Evolutionary conservation across 2,797 vertebrate genomes (phyloP), one percentile per base, ranked within the genome.

Genomic region (Microctenopoma stevenorrisi): DNA sequence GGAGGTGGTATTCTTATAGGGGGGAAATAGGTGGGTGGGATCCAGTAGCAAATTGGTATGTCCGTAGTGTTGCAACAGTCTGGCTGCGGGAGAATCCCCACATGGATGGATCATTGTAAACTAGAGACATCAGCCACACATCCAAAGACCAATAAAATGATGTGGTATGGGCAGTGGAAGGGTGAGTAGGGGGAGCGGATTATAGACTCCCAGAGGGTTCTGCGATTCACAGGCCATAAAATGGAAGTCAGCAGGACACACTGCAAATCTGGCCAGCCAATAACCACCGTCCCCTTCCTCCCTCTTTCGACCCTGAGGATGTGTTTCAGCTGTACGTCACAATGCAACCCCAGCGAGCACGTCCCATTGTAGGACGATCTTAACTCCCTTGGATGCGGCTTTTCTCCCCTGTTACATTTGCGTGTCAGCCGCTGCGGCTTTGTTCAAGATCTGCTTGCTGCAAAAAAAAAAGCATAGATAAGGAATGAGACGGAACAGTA

Each of bases 191-290:
- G 65, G 54, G 61, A 13, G 38, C 18, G 91, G 94, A 94, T 95
- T 94, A 95, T 81, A 86, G 92, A 92, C 93, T 94, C 93, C 93
- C 91, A 86, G 91, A 92, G 89, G 93, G 89, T 87, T 83, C 73
- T 4, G 83, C 84, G 65, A 94, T 94, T 94, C 93, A 94, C 85
- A 44, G 82, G 63, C 88, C 79, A 91, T 90, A 89, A 94, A 93
- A 94, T 92, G 89, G 88, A 91, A 94, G 92, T 93, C 93, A 94
- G 94, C 93, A 90, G 92, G 93, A 93, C 88, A 87, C 74, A 72
- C 87, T 85, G 78, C 85, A 89, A 80, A 94, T 90, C 88, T 90
- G 83, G 79, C 80, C 78, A 59, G 81, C 87, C 88, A 90, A 90
- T 89, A 90, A 84, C 76, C 83, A 80, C 72, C 76, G 57, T 79